Evolutionary conservation across 1,140 invertebrate species (phyloP).

Genomic region (Drosophila suzukii): DNA sequence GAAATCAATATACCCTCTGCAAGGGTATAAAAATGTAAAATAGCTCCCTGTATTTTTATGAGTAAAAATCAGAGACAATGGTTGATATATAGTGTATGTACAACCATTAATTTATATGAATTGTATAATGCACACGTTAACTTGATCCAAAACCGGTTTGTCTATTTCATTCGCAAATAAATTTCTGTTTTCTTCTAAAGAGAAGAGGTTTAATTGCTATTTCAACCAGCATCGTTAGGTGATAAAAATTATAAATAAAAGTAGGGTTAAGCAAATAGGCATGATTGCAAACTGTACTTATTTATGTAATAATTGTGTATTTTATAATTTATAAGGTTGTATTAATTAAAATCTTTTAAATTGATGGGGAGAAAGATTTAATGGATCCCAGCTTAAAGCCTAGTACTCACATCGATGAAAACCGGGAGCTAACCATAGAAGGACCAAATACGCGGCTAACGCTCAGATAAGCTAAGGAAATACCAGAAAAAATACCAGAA

Average conservation of each 20-base stretch:
- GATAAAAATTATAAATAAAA: too few species aligned
- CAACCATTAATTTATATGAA: background rate
- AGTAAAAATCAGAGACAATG: slow-evolving; percentile 1
- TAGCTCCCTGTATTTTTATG: background rate
- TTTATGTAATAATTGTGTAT: background rate
- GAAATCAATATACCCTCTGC: too few species aligned
- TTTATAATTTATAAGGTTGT: background rate
- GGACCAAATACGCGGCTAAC: too few species aligned
- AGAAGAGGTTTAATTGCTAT: too few species aligned
- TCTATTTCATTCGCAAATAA: slow-evolving; percentile 4
- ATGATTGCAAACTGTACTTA: background rate
- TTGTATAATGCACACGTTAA: background rate
- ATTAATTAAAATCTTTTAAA: background rate
- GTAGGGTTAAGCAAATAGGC: background rate
- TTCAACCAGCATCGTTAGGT: too few species aligned
- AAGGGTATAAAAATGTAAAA: slow-evolving; percentile 10
- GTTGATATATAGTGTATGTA: background rate
- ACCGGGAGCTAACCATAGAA: too few species aligned
- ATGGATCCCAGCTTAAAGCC: background rate
- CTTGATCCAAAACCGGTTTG: slow-evolving; percentile 3
- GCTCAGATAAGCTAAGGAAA: too few species aligned
- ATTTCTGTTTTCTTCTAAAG: background rate
- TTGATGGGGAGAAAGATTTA: background rate
- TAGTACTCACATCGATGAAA: too few species aligned
- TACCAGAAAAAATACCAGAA: too few species aligned